Percentiles rank a stretch among this genome's conserved stretches.
phyloP scores from a whole-genome alignment of 2,113 vertebrate genomes.

The Clarias magur region DNA sequence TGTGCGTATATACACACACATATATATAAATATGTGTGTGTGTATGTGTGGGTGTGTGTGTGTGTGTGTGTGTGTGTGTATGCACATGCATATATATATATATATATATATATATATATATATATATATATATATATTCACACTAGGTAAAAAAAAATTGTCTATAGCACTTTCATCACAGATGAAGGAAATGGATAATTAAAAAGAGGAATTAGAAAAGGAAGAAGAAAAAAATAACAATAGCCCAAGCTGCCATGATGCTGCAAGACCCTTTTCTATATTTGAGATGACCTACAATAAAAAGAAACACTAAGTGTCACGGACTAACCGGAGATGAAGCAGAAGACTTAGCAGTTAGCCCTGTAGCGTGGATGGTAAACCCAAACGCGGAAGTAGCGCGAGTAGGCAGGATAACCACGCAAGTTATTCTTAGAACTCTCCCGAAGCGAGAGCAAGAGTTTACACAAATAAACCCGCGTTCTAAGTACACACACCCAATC shows the following conservation, averaged over 20 bases:
- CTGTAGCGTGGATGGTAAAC: no score
- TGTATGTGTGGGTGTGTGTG: constrained; percentile 58
- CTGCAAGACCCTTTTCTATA: constrained; percentile 63
- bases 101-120: constrained; percentile 67
- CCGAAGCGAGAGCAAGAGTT: no score
- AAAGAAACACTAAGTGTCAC: constrained; percentile 67
- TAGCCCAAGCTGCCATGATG: constrained; percentile 56
- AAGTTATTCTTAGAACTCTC: no score
- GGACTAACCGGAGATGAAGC: no score
- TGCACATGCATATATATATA: constrained; percentile 54
- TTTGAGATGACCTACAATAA: constrained; percentile 66
- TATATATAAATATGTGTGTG: no score
- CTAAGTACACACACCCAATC: no score
- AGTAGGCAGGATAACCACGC: no score
- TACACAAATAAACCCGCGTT: no score
- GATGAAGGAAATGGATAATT: constrained; percentile 46
- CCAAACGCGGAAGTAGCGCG: no score
- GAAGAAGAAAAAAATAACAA: constrained; percentile 52
- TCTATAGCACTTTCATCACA: constrained; percentile 66
- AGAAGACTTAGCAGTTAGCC: no score
- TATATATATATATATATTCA: constrained; percentile 61
- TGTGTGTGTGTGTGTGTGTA: constrained; percentile 53
- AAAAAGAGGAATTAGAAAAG: constrained; percentile 29
- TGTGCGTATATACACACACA: background rate
- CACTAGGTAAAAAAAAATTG: constrained; percentile 70